phyloP scores from a whole-genome alignment of 2,888 invertebrate species.

The Meiosimyza decipiens region DNA sequence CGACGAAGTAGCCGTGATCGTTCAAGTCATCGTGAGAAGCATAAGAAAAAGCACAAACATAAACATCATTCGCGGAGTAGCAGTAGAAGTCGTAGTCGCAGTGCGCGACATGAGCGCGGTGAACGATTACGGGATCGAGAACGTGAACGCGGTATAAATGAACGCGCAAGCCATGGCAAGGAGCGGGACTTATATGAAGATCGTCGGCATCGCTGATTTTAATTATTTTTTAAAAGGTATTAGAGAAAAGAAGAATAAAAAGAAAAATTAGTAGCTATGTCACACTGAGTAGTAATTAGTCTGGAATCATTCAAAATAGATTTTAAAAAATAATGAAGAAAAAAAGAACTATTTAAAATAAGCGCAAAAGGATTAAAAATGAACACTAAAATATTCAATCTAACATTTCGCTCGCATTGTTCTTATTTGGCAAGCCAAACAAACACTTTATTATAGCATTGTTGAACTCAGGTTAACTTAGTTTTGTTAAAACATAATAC shows the following conservation, averaged over 20 bases:
- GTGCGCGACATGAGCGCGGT: conserved; percentile 53
- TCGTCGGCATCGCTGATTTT: conserved; percentile 53
- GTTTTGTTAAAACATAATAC: conserved; percentile 10
- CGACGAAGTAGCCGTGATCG: conserved; percentile 49
- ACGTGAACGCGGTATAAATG: conserved; percentile 43
- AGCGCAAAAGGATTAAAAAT: no score
- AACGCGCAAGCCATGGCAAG: conserved; percentile 46
- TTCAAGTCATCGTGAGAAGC: conserved; percentile 58
- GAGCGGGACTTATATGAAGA: conserved; percentile 51
- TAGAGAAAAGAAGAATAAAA: neutral
- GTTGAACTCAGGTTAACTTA: conserved; percentile 46
- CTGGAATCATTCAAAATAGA: neutral
- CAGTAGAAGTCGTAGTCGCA: conserved; percentile 55
- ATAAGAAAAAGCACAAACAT: conserved; percentile 64
- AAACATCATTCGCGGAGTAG: conserved; percentile 59
- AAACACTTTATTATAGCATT: conserved; percentile 36
- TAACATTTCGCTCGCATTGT: no score
- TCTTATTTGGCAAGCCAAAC: neutral
- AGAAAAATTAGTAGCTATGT: neutral
- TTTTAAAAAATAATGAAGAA: neutral
- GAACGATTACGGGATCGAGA: conserved; percentile 40
- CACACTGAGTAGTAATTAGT: neutral
- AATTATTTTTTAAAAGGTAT: neutral
- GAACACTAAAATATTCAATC: no score
- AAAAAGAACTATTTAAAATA: no score